Percentiles rank a stretch among this genome's conserved stretches.
Evolutionary conservation across 2,888 invertebrate genomes (phyloP).

Genomic region (Drosophila peninsularis): DNA sequence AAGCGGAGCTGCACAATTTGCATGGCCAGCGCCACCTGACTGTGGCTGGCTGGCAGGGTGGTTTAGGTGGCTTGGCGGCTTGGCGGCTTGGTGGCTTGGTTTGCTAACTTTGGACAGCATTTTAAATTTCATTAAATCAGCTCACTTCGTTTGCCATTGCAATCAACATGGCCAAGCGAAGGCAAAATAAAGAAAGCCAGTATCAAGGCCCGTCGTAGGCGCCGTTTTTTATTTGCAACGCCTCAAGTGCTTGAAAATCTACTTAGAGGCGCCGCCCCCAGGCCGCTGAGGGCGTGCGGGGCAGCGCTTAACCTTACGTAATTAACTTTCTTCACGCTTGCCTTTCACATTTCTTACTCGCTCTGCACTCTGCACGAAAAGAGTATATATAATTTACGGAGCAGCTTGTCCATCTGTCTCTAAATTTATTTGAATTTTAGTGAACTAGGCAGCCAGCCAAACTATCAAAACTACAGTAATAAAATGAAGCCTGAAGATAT

Average conservation of each 20-base stretch:
- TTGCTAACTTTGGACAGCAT: conserved; percentile 57
- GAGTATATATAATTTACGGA: not conserved
- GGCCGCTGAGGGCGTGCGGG: conserved; percentile 15
- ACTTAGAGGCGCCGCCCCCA: conserved; percentile 51
- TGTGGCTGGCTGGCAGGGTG: conserved; percentile 6
- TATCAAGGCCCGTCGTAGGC: conserved; percentile 35
- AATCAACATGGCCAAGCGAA: conserved; percentile 66
- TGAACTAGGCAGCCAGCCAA: not conserved
- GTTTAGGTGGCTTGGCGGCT: not conserved
- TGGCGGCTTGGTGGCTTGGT: not conserved
- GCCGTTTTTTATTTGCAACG: conserved; percentile 70
- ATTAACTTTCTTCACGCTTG: conserved; percentile 65
- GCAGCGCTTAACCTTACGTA: conserved; percentile 66
- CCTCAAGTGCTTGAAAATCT: conserved; percentile 73
- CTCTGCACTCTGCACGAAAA: not conserved
- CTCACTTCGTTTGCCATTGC: conserved; percentile 79
- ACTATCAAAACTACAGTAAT: not conserved
- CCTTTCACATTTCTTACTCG: conserved; percentile 8
- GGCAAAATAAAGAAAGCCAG: conserved; percentile 27
- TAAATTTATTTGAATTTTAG: not conserved
- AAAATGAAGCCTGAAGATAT: too few relatives aligned
- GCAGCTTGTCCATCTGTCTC: not conserved
- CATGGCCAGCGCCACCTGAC: conserved; percentile 44
- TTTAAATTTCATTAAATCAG: conserved; percentile 80
- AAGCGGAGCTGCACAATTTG: conserved; percentile 53